Evolutionary conservation across 2,888 invertebrate genomes (phyloP).

Genomic region (Spilarctia lutea): DNA sequence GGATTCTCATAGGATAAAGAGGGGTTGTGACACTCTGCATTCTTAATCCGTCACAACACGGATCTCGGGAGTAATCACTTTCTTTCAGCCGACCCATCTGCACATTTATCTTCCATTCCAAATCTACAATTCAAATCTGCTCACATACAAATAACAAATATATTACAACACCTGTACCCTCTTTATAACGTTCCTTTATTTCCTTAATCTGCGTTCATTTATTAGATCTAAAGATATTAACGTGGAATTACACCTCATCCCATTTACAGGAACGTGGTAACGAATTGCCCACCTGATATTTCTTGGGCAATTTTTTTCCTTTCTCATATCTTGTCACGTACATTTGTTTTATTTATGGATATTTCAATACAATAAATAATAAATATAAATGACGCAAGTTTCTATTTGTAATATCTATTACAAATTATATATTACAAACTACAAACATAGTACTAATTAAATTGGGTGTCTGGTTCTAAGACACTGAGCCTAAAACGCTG

Average conservation of each 20-base stretch:
- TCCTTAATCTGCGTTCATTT: slow-evolving; percentile 16
- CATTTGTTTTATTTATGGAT: slow-evolving; percentile 43
- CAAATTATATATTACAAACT: too few species aligned
- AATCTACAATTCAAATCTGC: neutral
- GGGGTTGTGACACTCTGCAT: too few species aligned
- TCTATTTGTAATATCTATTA: slow-evolving; percentile 13
- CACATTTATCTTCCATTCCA: neutral
- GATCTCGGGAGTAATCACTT: too few species aligned
- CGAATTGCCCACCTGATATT: slow-evolving; percentile 32
- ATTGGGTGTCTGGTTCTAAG: too few species aligned
- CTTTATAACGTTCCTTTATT: slow-evolving; percentile 4
- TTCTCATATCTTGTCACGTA: slow-evolving; percentile 32
- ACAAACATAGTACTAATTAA: too few species aligned
- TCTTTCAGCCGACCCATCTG: too few species aligned
- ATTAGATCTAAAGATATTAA: slow-evolving; percentile 24
- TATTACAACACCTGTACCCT: neutral
- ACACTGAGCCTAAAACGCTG: too few species aligned
- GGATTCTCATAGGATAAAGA: too few species aligned
- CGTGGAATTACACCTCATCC: slow-evolving; percentile 38
- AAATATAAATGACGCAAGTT: slow-evolving; percentile 21
- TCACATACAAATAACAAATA: neutral
- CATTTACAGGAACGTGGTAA: slow-evolving; percentile 34
- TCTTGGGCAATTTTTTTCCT: slow-evolving; percentile 34
- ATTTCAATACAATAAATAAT: slow-evolving; percentile 30
- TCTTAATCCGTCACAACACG: too few species aligned